A percentile compares a stretch with the other conserved stretches of the same genome.
These are phyloP conservation scores for Calephelis virginiensis DNA, from an alignment of 1,140 invertebrate genomes.

Conservation along the genomic window DNA sequence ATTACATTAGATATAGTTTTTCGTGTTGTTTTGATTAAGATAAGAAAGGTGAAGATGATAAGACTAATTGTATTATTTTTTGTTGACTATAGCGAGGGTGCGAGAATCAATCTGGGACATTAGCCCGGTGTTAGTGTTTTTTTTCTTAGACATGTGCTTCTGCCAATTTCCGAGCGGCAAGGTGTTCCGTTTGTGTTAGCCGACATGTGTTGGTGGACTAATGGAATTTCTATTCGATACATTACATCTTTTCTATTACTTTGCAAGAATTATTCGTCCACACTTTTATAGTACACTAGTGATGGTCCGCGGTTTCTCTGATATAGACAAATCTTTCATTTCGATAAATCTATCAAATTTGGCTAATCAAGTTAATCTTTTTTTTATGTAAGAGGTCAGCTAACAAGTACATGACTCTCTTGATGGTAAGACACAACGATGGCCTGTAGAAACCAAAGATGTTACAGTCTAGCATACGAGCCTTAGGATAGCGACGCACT, in stretches of 20 bases:
- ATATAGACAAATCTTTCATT: too few relatives aligned
- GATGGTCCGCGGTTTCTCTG: not conserved
- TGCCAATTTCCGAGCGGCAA: slow-evolving; percentile 62
- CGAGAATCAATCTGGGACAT: slow-evolving; percentile 45
- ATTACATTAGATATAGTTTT: too few relatives aligned
- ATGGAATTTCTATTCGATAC: slow-evolving; percentile 34
- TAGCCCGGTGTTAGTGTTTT: slow-evolving; percentile 71
- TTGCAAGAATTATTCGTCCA: not conserved
- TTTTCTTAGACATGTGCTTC: slow-evolving; percentile 70
- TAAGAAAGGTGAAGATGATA: slow-evolving; percentile 10
- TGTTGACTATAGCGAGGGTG: slow-evolving; percentile 24
- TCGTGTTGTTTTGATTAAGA: not conserved
- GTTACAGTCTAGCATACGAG: too few relatives aligned
- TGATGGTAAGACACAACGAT: too few relatives aligned
- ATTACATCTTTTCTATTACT: not conserved
- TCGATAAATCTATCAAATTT: too few relatives aligned
- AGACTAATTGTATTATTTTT: slow-evolving; percentile 19
- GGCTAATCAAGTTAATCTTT: too few relatives aligned
- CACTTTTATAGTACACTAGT: not conserved
- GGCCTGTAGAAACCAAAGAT: too few relatives aligned
- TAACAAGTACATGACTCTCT: too few relatives aligned
- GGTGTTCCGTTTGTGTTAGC: slow-evolving; percentile 39
- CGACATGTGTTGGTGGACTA: slow-evolving; percentile 18
- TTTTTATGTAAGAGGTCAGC: not conserved
- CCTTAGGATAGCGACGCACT: too few relatives aligned